phyloP scores from a whole-genome alignment of 2,888 invertebrate species.

The Melanostoma mellinum region DNA sequence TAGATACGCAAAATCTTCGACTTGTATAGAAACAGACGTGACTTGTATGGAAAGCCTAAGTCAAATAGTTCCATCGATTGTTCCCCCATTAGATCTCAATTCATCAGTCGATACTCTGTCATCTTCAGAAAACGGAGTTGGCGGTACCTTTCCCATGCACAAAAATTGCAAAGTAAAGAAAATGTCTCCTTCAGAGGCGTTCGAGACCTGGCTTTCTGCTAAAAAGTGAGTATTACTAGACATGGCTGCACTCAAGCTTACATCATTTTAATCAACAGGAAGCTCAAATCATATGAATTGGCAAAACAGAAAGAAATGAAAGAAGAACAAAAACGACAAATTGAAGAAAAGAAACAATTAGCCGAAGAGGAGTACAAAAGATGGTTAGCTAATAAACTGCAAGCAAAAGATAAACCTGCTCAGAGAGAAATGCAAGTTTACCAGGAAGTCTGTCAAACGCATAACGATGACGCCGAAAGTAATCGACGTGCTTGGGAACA shows the following conservation, averaged over 20 bases:
- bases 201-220: slow-evolving; percentile 78
- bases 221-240: slow-evolving; percentile 74
- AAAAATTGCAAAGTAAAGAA: slow-evolving; percentile 75
- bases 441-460: slow-evolving; percentile 43
- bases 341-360: slow-evolving; percentile 75
- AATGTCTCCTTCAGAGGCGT: slow-evolving; percentile 78
- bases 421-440: slow-evolving; percentile 36
- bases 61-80: slow-evolving; percentile 70
- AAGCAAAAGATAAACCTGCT: slow-evolving; percentile 37
- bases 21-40: too few species aligned
- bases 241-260: not conserved
- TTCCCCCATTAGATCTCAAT: slow-evolving; percentile 77
- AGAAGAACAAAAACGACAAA: slow-evolving; percentile 71
- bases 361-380: slow-evolving; percentile 76
- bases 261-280: slow-evolving; percentile 57
- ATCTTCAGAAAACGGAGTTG: slow-evolving; percentile 44
- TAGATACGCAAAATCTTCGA: too few species aligned
- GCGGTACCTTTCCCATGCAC: slow-evolving; percentile 74
- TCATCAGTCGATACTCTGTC: slow-evolving; percentile 74
- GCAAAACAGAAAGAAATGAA: slow-evolving; percentile 72
- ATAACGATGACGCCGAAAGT: slow-evolving; percentile 61
- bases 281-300: slow-evolving; percentile 74
- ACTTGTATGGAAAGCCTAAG: slow-evolving; percentile 35
- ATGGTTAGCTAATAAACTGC: slow-evolving; percentile 77
- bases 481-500: slow-evolving; percentile 76